Percentiles rank a stretch among this genome's conserved stretches.
Evolutionary conservation across 2,113 vertebrate species (phyloP).

Genomic region (Gopherus flavomarginatus): DNA sequence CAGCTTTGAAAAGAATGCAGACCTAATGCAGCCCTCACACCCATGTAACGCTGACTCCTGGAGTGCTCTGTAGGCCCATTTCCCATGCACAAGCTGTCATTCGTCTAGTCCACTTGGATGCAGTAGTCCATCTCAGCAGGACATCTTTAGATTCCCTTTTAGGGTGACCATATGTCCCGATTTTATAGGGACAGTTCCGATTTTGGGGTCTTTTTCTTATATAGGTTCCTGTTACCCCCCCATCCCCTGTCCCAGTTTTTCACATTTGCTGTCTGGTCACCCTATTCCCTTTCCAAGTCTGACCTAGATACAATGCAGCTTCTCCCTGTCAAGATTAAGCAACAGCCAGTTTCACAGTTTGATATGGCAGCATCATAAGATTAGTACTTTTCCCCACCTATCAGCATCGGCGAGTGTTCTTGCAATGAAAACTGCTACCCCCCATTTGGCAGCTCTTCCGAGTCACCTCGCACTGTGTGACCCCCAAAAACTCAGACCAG

Average conservation of each 20-base stretch:
- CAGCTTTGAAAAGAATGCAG: accelerated
- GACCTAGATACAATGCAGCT: background rate
- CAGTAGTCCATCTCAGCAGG: accelerated
- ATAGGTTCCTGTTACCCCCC: no score
- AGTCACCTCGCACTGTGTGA: background rate
- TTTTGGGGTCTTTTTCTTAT: no score
- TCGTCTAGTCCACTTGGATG: background rate
- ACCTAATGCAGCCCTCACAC: background rate
- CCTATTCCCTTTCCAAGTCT: background rate
- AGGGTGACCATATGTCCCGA: no score
- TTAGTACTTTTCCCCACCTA: background rate
- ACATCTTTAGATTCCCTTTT: background rate
- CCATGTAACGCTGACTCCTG: accelerated
- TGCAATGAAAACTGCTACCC: accelerated
- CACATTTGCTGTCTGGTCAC: no score
- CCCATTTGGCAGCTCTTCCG: background rate
- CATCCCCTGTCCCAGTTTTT: no score
- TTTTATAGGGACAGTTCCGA: no score
- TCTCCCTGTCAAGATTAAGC: background rate
- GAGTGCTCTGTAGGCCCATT: background rate
- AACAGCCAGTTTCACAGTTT: background rate
- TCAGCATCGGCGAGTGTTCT: accelerated
- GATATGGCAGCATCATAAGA: accelerated
- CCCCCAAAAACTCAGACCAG: background rate
- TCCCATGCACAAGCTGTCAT: background rate